Conservation (phyloP, 2,797 vertebrate species). For the Gymnopithys bicolor region DNA sequence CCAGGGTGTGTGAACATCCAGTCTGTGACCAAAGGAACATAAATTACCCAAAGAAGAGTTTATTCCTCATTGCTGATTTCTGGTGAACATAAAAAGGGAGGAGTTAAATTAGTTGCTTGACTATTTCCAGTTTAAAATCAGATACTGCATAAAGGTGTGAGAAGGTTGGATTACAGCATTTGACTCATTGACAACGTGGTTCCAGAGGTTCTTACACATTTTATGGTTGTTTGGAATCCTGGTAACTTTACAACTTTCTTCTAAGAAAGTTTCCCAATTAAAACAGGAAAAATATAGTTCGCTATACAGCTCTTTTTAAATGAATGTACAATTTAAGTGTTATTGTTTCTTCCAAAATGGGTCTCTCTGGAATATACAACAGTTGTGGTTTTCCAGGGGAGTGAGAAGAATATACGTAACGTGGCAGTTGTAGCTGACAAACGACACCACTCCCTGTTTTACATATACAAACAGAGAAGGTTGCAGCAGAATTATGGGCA, state of each 20-base stretch:
- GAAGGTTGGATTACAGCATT: neutral
- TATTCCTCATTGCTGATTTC: neutral
- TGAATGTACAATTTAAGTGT: neutral
- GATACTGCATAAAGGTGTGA: neutral
- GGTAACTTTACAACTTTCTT: neutral
- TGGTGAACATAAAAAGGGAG: neutral
- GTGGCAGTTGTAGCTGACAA: neutral
- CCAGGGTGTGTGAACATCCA: accelerated
- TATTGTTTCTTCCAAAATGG: neutral
- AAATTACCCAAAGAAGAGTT: neutral
- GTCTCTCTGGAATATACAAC: neutral
- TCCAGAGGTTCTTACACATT: neutral
- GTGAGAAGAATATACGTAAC: neutral
- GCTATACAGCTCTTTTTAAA: neutral
- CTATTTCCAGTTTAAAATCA: slow-evolving; percentile 14
- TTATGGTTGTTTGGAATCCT: neutral
- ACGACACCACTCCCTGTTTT: neutral
- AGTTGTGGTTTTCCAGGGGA: neutral
- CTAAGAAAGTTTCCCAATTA: slow-evolving; percentile 31
- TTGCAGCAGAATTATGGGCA: slow-evolving; percentile 36
- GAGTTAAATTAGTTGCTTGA: neutral
- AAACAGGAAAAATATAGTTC: slow-evolving; percentile 18
- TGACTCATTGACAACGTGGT: neutral
- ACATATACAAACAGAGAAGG: neutral
- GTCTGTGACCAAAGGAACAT: neutral